These are phyloP conservation scores for Agrochola macilenta DNA, from an alignment of 2,888 invertebrate species.

Conservation along the genomic window DNA sequence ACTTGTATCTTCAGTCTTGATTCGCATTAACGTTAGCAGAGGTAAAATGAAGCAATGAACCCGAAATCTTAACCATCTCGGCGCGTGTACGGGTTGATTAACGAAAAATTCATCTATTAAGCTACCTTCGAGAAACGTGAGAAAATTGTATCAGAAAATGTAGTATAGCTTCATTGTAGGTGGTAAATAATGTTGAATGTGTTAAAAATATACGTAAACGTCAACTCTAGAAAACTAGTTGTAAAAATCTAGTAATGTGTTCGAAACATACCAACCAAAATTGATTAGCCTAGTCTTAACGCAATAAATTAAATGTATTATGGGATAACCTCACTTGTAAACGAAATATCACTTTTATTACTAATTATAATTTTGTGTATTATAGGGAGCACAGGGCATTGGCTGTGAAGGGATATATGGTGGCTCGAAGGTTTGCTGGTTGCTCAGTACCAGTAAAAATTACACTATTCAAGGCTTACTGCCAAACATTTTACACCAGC, in stretches of 20 bases:
- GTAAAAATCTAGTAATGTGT: not conserved
- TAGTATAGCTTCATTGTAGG: not conserved
- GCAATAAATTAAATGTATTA: not conserved
- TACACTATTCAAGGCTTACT: too few relatives aligned
- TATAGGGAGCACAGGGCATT: too few relatives aligned
- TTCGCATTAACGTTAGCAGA: not conserved
- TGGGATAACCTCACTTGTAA: not conserved
- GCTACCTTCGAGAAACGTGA: conserved; percentile 23
- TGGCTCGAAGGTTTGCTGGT: too few relatives aligned
- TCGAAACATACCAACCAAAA: not conserved
- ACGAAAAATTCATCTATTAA: conserved; percentile 47
- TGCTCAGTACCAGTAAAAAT: too few relatives aligned
- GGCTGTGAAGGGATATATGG: too few relatives aligned
- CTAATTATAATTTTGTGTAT: not conserved
- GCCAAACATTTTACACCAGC: too few relatives aligned
- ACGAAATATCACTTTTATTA: not conserved
- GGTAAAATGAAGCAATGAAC: conserved; percentile 17
- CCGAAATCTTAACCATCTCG: conserved; percentile 31
- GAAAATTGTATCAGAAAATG: conserved; percentile 11
- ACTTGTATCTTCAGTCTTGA: not conserved
- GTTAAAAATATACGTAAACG: not conserved
- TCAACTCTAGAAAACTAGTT: not conserved
- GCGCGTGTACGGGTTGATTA: conserved; percentile 25
- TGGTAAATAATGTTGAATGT: not conserved
- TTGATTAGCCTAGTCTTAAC: not conserved